A percentile compares a stretch with the other conserved stretches of the same genome.
Conservation (phyloP, 2,797 vertebrate species). For the Sebastes trivittatus region DNA sequence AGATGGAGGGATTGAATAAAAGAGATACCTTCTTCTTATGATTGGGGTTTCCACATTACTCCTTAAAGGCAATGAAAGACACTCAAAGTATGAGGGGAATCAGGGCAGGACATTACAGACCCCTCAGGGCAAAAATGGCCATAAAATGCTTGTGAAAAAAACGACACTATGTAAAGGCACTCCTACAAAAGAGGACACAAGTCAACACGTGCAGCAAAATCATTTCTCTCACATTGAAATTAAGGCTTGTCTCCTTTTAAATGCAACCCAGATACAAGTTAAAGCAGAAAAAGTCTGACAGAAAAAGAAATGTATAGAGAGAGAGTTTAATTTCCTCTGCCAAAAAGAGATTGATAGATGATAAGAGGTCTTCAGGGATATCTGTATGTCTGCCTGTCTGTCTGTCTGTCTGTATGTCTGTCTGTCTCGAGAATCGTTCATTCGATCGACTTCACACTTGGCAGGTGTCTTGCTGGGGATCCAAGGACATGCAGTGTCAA, state of each 20-base stretch:
- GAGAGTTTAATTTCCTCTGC: constrained; percentile 28
- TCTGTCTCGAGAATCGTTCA: too few species aligned
- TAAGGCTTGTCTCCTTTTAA: background rate
- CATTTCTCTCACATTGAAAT: background rate
- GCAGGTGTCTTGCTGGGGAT: too few species aligned
- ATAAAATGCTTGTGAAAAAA: background rate
- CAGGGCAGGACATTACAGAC: background rate
- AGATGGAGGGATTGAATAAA: constrained; percentile 5
- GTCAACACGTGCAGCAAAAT: background rate
- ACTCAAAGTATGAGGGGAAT: background rate
- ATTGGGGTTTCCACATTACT: background rate
- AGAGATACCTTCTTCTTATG: background rate
- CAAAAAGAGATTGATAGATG: background rate
- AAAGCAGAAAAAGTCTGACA: background rate
- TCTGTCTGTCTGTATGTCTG: too few species aligned
- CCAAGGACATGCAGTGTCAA: too few species aligned
- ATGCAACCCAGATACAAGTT: background rate
- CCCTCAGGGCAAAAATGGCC: background rate
- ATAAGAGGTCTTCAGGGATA: background rate
- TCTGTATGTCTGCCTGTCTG: too few species aligned
- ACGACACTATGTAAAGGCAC: background rate
- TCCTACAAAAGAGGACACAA: background rate
- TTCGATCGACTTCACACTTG: too few species aligned
- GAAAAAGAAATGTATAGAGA: background rate
- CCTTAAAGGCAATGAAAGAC: background rate